A percentile compares a stretch with the other conserved stretches of the same genome.
phyloP scores from a whole-genome alignment of 2,797 vertebrate species.

The Pagetopsis macropterus region DNA sequence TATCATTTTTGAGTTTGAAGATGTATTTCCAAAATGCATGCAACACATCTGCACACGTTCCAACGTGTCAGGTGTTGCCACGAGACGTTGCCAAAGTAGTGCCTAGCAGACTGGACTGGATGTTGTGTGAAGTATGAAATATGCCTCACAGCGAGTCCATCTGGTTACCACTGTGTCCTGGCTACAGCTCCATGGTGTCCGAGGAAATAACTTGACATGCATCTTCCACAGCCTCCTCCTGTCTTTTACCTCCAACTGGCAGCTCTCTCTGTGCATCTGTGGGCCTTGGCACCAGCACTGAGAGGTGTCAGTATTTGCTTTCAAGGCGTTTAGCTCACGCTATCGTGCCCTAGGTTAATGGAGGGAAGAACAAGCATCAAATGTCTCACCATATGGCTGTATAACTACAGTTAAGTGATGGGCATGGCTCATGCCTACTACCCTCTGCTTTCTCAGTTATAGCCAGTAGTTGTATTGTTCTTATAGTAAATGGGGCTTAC shows the following conservation, averaged over 20 bases:
- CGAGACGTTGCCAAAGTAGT: conserved; percentile 18
- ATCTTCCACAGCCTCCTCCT: conserved; percentile 21
- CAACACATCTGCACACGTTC: conserved; percentile 32
- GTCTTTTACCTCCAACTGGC: conserved; percentile 62
- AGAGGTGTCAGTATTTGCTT: conserved; percentile 64
- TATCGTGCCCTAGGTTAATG: conserved; percentile 44
- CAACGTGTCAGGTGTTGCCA: conserved; percentile 28
- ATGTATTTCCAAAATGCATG: conserved; percentile 4
- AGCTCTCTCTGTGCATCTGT: conserved; percentile 51
- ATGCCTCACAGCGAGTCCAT: conserved; percentile 60
- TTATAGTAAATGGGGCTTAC: conserved; percentile 3
- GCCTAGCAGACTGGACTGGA: conserved; percentile 27
- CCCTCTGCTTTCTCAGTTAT: conserved; percentile 2
- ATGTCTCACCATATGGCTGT: conserved; percentile 61
- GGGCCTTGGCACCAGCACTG: conserved; percentile 36
- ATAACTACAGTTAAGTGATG: conserved; percentile 18
- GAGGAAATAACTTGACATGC: conserved; percentile 54
- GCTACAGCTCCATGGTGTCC: conserved; percentile 43
- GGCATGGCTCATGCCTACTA: conserved; percentile 26
- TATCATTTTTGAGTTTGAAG: conserved; percentile 1
- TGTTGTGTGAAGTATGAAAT: conserved; percentile 50
- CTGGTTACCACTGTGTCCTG: conserved; percentile 50
- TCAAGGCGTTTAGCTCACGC: conserved; percentile 66
- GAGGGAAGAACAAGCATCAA: conserved; percentile 35
- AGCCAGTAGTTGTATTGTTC: conserved; percentile 24